These are phyloP conservation scores for Gracilinanus agilis DNA, from an alignment of 2,113 vertebrate genomes.

Conservation along the genomic window DNA sequence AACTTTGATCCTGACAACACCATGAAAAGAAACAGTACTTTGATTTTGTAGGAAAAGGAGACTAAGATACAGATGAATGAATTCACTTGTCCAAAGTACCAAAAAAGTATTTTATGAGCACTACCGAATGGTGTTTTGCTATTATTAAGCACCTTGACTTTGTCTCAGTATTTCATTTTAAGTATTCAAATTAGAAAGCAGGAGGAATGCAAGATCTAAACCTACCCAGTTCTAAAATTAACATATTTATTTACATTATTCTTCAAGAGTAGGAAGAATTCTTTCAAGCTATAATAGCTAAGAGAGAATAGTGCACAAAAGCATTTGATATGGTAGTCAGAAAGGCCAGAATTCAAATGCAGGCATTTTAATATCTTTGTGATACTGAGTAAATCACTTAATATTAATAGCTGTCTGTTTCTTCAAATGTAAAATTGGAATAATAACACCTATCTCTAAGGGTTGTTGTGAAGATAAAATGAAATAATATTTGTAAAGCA, in stretches of 20 bases:
- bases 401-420: not conserved
- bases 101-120: not conserved
- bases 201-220: not conserved
- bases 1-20: slow-evolving; percentile 30
- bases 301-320: not conserved
- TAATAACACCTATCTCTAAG: not conserved
- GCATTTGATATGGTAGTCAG: not conserved
- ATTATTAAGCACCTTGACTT: not conserved
- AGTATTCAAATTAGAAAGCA: slow-evolving; percentile 26
- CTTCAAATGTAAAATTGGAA: not conserved
- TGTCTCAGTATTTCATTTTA: slow-evolving; percentile 10
- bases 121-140: not conserved
- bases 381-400: not conserved
- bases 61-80: slow-evolving; percentile 9
- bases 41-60: slow-evolving; percentile 44
- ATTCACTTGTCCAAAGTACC: not conserved
- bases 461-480: not conserved
- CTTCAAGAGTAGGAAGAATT: slow-evolving; percentile 7
- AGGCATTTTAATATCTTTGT: not conserved
- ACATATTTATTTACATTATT: not conserved
- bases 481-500: not conserved
- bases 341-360: not conserved
- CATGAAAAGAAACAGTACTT: not conserved
- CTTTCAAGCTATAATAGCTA: slow-evolving; percentile 8
- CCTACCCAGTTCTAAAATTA: not conserved